phyloP scores from a whole-genome alignment of 2,113 vertebrate genomes.

The Cyanoderma ruficeps region DNA sequence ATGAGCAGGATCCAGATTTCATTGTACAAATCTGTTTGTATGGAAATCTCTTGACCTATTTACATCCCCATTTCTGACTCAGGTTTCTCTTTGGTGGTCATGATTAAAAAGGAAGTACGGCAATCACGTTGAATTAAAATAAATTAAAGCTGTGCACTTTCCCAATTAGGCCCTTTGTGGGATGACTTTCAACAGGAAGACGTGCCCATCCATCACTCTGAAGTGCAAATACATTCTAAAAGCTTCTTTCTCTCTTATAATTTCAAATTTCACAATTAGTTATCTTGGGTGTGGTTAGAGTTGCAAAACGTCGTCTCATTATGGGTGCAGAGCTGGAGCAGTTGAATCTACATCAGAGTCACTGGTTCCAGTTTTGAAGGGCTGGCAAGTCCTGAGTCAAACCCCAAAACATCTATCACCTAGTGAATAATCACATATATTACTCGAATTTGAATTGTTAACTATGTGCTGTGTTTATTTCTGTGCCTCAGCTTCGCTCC shows the following conservation, averaged over 20 bases:
- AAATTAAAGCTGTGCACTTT: slow-evolving; percentile 56
- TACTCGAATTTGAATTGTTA: not conserved
- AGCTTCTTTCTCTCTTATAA: slow-evolving; percentile 12
- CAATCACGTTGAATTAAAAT: slow-evolving; percentile 47
- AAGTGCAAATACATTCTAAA: slow-evolving; percentile 29
- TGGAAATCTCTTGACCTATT: slow-evolving; percentile 45
- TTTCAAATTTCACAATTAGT: slow-evolving; percentile 43
- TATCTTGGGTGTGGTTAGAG: slow-evolving; percentile 45
- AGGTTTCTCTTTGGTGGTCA: slow-evolving; percentile 23
- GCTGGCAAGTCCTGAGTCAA: not conserved
- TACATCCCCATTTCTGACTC: slow-evolving; percentile 30
- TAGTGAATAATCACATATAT: not conserved
- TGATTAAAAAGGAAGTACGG: slow-evolving; percentile 45
- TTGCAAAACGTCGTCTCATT: not conserved
- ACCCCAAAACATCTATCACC: not conserved
- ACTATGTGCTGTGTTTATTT: not conserved
- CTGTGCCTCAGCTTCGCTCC: not conserved
- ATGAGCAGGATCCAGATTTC: slow-evolving; percentile 21
- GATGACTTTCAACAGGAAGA: slow-evolving; percentile 39
- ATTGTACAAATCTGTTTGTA: not conserved
- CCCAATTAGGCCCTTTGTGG: slow-evolving; percentile 35
- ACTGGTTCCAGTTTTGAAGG: not conserved
- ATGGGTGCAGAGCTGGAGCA: not conserved
- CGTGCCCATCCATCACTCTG: slow-evolving; percentile 26
- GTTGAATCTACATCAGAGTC: not conserved